Evolutionary conservation across 1,140 invertebrate genomes (phyloP).

Genomic region (Spodoptera frugiperda): DNA sequence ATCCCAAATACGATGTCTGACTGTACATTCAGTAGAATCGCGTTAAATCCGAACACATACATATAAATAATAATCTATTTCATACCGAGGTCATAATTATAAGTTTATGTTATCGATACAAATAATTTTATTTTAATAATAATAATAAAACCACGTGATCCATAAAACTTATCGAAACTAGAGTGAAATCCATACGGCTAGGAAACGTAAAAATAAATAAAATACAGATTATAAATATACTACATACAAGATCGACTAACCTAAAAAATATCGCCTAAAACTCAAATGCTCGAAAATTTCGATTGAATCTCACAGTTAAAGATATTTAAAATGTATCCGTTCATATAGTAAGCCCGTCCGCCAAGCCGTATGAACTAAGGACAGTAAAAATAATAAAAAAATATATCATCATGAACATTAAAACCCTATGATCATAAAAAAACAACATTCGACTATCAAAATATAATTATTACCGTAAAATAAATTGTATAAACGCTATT

Average conservation of each 20-base stretch:
- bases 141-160: not conserved
- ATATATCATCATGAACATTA: slow-evolving; percentile 31
- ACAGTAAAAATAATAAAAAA: slow-evolving; percentile 21
- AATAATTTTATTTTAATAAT: slow-evolving; percentile 4
- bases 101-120: not conserved
- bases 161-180: slow-evolving; percentile 6
- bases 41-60: too few relatives aligned
- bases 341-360: too few relatives aligned
- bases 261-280: not conserved
- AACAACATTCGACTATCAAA: slow-evolving; percentile 32
- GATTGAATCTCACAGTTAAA: not conserved
- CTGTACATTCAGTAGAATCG: too few relatives aligned
- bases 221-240: not conserved
- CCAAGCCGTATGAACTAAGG: slow-evolving; percentile 30
- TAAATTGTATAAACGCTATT: slow-evolving; percentile 10
- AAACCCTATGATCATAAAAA: slow-evolving; percentile 15
- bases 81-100: slow-evolving; percentile 2
- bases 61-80: too few relatives aligned
- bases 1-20: too few relatives aligned
- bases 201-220: slow-evolving; percentile 3
- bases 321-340: not conserved
- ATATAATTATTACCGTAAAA: slow-evolving; percentile 27
- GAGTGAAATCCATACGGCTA: slow-evolving; percentile 6
- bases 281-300: not conserved
- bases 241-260: not conserved